phyloP scores from a whole-genome alignment of 2,888 invertebrate species.

The Cactoblastis cactorum region DNA sequence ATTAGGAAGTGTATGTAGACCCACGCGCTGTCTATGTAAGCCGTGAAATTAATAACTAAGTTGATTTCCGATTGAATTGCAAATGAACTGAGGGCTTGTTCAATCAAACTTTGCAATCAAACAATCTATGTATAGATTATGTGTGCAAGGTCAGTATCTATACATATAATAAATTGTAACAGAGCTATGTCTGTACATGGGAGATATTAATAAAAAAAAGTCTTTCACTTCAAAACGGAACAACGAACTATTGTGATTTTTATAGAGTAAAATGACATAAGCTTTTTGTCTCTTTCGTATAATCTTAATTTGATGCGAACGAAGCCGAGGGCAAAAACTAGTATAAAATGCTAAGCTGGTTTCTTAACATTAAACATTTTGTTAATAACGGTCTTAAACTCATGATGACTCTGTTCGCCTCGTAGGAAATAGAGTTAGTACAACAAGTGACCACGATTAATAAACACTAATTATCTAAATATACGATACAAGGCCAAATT shows the following conservation, averaged over 20 bases:
- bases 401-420: background rate
- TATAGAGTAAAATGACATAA: too few relatives aligned
- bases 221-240: too few relatives aligned
- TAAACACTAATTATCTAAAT: conserved; percentile 61
- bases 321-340: too few relatives aligned
- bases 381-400: too few relatives aligned
- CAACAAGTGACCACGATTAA: conserved; percentile 28
- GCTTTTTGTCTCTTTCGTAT: too few relatives aligned
- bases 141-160: background rate
- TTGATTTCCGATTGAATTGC: conserved; percentile 33
- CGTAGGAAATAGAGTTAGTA: background rate
- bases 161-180: too few relatives aligned
- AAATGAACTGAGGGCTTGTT: conserved; percentile 27
- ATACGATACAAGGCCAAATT: conserved; percentile 63
- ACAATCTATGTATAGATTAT: background rate
- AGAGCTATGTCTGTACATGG: too few relatives aligned
- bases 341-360: too few relatives aligned
- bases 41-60: conserved; percentile 64
- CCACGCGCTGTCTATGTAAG: conserved; percentile 53
- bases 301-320: too few relatives aligned
- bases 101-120: conserved; percentile 27
- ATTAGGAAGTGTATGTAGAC: conserved; percentile 61
- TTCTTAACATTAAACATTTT: too few relatives aligned
- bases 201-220: too few relatives aligned
- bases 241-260: too few relatives aligned